Evolutionary conservation across 92 coral and sea anemone species (phyloP).

Genomic region (Isaurus tuberculatus): DNA sequence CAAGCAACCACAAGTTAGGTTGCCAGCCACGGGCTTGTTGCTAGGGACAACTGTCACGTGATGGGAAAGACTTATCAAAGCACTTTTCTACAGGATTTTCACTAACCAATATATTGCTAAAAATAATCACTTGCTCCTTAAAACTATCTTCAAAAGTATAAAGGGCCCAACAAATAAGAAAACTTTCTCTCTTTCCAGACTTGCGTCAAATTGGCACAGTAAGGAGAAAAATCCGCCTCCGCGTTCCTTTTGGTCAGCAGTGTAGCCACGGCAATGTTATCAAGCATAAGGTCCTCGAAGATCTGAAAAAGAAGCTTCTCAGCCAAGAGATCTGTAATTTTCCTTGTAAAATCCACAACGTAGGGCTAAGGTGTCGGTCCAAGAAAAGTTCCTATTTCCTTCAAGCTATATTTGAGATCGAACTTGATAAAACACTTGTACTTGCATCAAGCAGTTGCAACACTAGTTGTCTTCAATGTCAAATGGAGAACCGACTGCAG

Average conservation of each 20-base stretch:
- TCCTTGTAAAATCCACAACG: constrained; percentile 80
- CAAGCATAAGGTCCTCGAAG: constrained; percentile 52
- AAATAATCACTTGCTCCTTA: too few relatives aligned
- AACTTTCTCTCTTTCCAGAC: constrained; percentile 18
- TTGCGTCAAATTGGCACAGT: constrained; percentile 39
- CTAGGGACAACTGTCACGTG: too few relatives aligned
- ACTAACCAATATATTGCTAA: too few relatives aligned
- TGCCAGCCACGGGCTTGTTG: too few relatives aligned
- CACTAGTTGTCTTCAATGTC: constrained; percentile 79
- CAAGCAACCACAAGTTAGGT: too few relatives aligned
- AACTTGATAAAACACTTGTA: constrained; percentile 66
- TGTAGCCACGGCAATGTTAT: constrained; percentile 40
- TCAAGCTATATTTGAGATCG: constrained; percentile 73
- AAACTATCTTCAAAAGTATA: too few relatives aligned
- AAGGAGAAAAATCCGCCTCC: constrained; percentile 74
- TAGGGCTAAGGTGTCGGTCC: constrained; percentile 65
- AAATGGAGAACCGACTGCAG: constrained; percentile 77
- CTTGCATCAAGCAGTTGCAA: constrained; percentile 77
- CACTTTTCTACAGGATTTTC: too few relatives aligned
- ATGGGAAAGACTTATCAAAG: too few relatives aligned
- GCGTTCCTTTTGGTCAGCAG: constrained; percentile 64
- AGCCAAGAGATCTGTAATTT: constrained; percentile 77
- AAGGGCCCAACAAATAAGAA: neutral
- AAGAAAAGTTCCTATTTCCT: constrained; percentile 42
- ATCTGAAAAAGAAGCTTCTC: constrained; percentile 68